A percentile compares a stretch with the other conserved stretches of the same genome.
Conservation (phyloP, 2,797 vertebrate species). For the Toxotes lorentzi region DNA sequence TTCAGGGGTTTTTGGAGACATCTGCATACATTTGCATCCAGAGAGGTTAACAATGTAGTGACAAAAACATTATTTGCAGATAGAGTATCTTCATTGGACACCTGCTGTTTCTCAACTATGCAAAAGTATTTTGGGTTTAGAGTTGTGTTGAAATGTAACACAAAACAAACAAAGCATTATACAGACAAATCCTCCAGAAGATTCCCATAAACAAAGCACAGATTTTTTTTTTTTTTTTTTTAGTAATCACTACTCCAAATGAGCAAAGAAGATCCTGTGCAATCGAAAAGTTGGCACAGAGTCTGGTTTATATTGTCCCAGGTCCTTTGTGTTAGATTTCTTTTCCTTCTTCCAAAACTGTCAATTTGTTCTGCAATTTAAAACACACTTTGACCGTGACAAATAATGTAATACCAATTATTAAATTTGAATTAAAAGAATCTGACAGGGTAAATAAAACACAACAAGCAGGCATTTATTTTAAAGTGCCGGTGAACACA, state of each 20-base stretch:
- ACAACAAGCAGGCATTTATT: constrained; percentile 26
- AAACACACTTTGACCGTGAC: constrained; percentile 25
- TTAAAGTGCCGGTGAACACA: constrained; percentile 31
- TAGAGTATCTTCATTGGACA: constrained; percentile 47
- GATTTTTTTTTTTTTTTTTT: constrained; percentile 65
- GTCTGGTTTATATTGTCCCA: constrained; percentile 17
- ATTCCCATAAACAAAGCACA: constrained; percentile 69
- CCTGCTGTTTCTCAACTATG: constrained; percentile 65
- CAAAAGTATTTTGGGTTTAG: constrained; percentile 66
- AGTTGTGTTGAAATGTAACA: constrained; percentile 42
- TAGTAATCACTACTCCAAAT: constrained; percentile 61
- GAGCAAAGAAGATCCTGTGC: constrained; percentile 63
- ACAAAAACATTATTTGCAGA: constrained; percentile 59
- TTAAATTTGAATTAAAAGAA: constrained; percentile 37
- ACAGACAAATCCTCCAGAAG: constrained; percentile 74
- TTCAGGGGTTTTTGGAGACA: constrained; percentile 15
- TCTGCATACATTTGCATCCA: constrained; percentile 46
- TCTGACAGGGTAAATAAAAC: constrained; percentile 21
- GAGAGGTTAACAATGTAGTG: constrained; percentile 41
- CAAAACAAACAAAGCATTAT: constrained; percentile 67
- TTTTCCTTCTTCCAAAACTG: not conserved
- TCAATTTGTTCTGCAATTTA: constrained; percentile 15
- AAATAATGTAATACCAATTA: constrained; percentile 52
- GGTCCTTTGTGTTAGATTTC: constrained; percentile 21
- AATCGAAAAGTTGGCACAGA: constrained; percentile 50